phyloP scores from a whole-genome alignment of 2,797 vertebrate species.

The Onychomys arenicola region DNA sequence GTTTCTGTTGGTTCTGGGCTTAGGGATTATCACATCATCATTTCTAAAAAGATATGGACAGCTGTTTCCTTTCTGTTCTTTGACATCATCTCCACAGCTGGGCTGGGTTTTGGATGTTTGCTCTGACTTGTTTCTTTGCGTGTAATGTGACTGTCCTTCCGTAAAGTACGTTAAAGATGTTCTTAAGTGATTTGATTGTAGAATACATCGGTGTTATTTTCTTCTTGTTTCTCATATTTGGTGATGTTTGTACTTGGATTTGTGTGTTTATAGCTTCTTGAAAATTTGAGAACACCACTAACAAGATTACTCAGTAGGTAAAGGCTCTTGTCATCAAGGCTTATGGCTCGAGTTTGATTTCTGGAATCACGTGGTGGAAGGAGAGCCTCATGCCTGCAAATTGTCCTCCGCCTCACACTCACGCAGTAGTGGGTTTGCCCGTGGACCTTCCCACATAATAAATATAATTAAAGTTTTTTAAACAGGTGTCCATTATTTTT shows the following conservation, averaged over 20 bases:
- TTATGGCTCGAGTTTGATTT: not conserved
- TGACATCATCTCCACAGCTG: not conserved
- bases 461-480: not conserved
- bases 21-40: not conserved
- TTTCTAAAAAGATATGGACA: not conserved
- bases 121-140: not conserved
- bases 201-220: not conserved
- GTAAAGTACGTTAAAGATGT: not conserved
- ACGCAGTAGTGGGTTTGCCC: not conserved
- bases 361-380: not conserved
- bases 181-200: not conserved
- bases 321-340: not conserved
- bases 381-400: not conserved
- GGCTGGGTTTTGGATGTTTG: not conserved
- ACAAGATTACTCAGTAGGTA: not conserved
- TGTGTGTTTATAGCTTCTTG: slow-evolving; percentile 18
- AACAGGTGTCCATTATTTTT: not conserved
- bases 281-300: not conserved
- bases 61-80: not conserved
- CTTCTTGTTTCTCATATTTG: not conserved
- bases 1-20: not conserved
- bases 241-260: not conserved
- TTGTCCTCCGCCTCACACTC: not conserved
- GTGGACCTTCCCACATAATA: not conserved
- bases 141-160: not conserved